phyloP scores from a whole-genome alignment of 2,113 vertebrate species.

The Pseudopipra pipra region DNA sequence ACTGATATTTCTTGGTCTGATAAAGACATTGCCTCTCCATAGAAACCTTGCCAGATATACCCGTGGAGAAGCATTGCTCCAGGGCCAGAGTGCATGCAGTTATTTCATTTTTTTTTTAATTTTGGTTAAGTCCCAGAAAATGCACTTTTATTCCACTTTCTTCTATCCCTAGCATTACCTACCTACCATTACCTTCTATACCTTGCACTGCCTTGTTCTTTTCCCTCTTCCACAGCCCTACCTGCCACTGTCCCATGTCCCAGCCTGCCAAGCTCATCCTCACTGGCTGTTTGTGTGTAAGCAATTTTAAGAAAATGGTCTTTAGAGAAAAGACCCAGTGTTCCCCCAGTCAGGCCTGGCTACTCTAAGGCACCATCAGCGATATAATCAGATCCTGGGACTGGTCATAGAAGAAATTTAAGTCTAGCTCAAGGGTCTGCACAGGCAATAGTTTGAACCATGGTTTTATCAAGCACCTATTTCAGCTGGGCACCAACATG shows the following conservation, averaged over 20 bases:
- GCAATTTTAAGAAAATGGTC: not conserved
- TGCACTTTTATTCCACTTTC: not conserved
- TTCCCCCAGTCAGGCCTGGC: not conserved
- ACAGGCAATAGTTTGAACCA: not conserved
- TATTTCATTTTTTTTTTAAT: not conserved
- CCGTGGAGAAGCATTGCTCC: not conserved
- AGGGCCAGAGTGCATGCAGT: not conserved
- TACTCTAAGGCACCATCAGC: not conserved
- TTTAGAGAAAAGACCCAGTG: not conserved
- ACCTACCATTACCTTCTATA: not conserved
- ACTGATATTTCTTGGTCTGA: not conserved
- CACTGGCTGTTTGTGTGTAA: fast-evolving
- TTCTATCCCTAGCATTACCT: not conserved
- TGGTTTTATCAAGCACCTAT: not conserved
- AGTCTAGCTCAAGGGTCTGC: not conserved
- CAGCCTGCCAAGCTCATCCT: not conserved
- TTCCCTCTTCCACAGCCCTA: not conserved
- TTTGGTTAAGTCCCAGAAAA: not conserved
- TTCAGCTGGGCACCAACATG: not conserved
- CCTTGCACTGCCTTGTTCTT: not conserved
- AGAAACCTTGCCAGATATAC: not conserved
- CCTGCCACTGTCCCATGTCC: not conserved
- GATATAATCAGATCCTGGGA: not conserved
- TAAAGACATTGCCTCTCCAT: not conserved
- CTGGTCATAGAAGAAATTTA: not conserved